A percentile compares a stretch with the other conserved stretches of the same genome.
Evolutionary conservation across 2,113 vertebrate species (phyloP).

Genomic region (Cyprinodon variegatus): DNA sequence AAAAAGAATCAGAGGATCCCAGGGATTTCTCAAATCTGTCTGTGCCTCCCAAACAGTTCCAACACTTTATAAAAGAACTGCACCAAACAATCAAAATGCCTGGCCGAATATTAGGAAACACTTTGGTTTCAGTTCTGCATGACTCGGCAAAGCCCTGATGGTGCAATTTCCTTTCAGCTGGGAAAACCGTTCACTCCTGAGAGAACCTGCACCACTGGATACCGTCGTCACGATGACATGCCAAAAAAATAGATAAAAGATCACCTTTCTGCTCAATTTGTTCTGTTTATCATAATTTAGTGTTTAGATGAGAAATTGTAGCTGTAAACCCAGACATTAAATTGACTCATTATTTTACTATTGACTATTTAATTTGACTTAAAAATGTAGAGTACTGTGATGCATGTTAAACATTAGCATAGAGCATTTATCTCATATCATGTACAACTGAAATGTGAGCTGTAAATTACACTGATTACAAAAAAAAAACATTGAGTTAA

Average conservation of each 20-base stretch:
- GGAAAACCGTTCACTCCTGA: constrained; percentile 7
- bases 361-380: too few relatives aligned
- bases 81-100: constrained; percentile 15
- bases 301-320: not conserved
- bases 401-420: too few relatives aligned
- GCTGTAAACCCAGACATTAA: too few relatives aligned
- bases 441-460: too few relatives aligned
- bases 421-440: too few relatives aligned
- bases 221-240: not conserved
- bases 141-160: constrained; percentile 19
- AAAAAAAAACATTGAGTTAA: too few relatives aligned
- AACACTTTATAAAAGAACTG: constrained; percentile 14
- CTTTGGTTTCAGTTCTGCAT: constrained; percentile 9
- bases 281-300: not conserved
- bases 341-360: too few relatives aligned
- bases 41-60: constrained; percentile 1
- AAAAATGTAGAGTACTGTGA: too few relatives aligned
- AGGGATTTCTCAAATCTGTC: constrained; percentile 68
- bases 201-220: not conserved
- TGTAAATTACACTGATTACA: too few relatives aligned
- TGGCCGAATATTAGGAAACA: constrained; percentile 27
- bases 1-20: constrained; percentile 51
- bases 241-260: not conserved
- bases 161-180: not conserved
- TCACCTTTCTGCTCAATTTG: not conserved